These are phyloP conservation scores for Idaea dimidiata DNA, from an alignment of 2,888 invertebrate genomes.

Conservation along the genomic window DNA sequence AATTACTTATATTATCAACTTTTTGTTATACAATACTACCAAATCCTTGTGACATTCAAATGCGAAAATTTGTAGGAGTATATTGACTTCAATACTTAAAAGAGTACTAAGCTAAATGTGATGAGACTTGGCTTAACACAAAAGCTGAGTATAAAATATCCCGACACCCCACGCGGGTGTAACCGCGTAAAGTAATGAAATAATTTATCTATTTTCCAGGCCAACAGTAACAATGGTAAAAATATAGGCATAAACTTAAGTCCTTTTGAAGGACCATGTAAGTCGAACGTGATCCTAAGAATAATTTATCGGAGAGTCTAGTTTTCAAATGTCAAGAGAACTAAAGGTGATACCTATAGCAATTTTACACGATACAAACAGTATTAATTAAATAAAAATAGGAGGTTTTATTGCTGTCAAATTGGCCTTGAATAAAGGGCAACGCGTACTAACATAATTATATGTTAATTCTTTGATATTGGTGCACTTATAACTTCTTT, in stretches of 20 bases:
- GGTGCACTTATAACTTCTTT: background rate
- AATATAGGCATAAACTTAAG: background rate
- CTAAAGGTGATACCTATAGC: slow-evolving; percentile 15
- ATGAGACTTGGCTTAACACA: too few relatives aligned
- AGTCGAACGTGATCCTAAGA: slow-evolving; percentile 27
- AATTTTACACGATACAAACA: slow-evolving; percentile 4
- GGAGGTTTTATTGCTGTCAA: background rate
- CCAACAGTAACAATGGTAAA: background rate
- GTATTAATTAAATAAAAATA: slow-evolving; percentile 5
- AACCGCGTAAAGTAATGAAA: background rate
- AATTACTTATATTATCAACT: too few relatives aligned
- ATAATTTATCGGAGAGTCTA: slow-evolving; percentile 32
- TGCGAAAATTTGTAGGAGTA: too few relatives aligned
- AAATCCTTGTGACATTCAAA: too few relatives aligned
- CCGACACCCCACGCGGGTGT: too few relatives aligned
- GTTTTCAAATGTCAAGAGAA: slow-evolving; percentile 27
- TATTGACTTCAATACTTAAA: too few relatives aligned
- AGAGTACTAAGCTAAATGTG: too few relatives aligned
- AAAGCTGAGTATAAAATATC: too few relatives aligned
- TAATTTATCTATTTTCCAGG: background rate
- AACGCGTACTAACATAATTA: background rate
- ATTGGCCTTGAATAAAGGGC: slow-evolving; percentile 4
- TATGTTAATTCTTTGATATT: background rate
- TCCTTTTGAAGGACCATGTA: slow-evolving; percentile 9
- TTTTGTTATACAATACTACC: too few relatives aligned